Conservation (phyloP, 2,113 vertebrate genomes). For the Fregata magnificens region DNA sequence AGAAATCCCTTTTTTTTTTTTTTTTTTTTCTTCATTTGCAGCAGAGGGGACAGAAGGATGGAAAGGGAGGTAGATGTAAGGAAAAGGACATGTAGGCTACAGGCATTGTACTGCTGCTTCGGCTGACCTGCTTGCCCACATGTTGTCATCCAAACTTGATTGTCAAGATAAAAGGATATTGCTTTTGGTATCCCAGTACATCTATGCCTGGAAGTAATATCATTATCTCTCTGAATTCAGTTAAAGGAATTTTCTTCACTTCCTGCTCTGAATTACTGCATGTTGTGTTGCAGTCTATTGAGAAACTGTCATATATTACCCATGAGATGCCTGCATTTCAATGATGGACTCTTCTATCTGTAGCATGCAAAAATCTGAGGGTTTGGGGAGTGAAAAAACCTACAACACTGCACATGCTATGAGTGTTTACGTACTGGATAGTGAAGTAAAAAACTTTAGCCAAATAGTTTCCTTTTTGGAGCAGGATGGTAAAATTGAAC, state of each 20-base stretch:
- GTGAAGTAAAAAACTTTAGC: not conserved
- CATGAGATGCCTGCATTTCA: not conserved
- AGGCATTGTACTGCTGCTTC: not conserved
- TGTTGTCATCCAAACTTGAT: not conserved
- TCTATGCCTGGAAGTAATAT: not conserved
- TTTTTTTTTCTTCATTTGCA: not conserved
- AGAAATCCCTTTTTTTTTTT: not conserved
- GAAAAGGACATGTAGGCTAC: not conserved
- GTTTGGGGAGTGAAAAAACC: not conserved
- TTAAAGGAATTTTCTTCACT: slow-evolving; percentile 12
- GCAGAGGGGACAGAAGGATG: not conserved
- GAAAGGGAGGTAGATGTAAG: not conserved
- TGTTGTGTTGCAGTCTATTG: not conserved
- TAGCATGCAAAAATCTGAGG: not conserved
- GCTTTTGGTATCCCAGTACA: not conserved
- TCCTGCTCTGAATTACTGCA: not conserved
- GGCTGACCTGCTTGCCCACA: not conserved
- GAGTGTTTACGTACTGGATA: not conserved
- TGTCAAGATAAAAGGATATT: not conserved
- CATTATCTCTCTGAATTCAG: not conserved
- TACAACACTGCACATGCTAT: not conserved
- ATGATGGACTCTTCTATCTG: not conserved
- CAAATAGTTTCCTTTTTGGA: not conserved
- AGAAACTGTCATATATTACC: not conserved
- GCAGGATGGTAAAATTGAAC: not conserved